Evolutionary conservation across 23 tunicate species (phyloP).

Genomic region (Halocynthia aurantium): DNA sequence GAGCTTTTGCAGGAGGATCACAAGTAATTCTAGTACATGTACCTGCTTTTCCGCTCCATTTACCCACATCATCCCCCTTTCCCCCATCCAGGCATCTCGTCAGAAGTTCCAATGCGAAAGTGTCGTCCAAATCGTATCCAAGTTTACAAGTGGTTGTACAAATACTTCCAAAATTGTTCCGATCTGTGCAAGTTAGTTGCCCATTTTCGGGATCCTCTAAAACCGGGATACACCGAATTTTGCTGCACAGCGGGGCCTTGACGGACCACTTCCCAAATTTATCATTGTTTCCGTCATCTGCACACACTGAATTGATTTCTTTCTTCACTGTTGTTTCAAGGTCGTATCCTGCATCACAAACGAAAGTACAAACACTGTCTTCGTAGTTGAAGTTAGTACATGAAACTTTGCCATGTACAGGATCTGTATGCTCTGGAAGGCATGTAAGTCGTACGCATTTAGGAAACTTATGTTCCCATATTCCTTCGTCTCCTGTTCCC

Average conservation of each 20-base stretch:
- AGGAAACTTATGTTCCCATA: conserved; percentile 38
- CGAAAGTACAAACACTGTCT: conserved; percentile 37
- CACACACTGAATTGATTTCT: conserved; percentile 14
- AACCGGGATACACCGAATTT: conserved; percentile 22
- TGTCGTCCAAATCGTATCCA: conserved; percentile 5
- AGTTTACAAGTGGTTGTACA: conserved; percentile 6
- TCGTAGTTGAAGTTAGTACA: conserved; percentile 28
- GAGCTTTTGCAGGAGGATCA: conserved; percentile 28
- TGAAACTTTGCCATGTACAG: conserved; percentile 33
- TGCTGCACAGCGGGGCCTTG: conserved; percentile 28
- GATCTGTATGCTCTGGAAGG: conserved; percentile 36
- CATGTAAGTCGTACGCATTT: conserved; percentile 30
- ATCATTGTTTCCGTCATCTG: conserved; percentile 48
- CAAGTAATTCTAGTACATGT: conserved; percentile 20
- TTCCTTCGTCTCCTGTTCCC: not conserved
- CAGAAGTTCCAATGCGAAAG: not conserved
- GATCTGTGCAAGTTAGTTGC: conserved; percentile 9
- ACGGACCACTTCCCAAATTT: conserved; percentile 45
- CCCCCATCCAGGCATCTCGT: conserved; percentile 13
- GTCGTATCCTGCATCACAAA: conserved; percentile 20
- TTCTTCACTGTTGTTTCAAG: conserved; percentile 1
- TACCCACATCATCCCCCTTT: conserved; percentile 1
- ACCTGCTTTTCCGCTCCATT: conserved; percentile 16
- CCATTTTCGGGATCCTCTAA: conserved; percentile 10
- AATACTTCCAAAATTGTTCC: not conserved